A percentile compares a stretch with the other conserved stretches of the same genome.
Conservation (phyloP, 2,113 vertebrate genomes). For the Leucopsar rothschildi region DNA sequence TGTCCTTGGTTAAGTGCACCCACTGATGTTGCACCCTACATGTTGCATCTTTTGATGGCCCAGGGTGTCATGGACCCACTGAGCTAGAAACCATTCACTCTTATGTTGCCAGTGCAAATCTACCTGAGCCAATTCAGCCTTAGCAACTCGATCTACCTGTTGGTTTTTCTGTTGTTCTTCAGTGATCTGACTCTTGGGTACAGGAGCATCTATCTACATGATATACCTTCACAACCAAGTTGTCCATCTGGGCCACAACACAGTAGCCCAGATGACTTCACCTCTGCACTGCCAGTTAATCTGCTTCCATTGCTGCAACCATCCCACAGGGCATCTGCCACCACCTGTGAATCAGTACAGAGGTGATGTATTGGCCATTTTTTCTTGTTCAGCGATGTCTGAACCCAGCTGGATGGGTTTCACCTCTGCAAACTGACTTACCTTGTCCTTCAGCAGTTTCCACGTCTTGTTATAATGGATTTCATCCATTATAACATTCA, state of each 20-base stretch:
- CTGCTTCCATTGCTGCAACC: not conserved
- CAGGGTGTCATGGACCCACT: not conserved
- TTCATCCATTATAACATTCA: no score
- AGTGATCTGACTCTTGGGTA: not conserved
- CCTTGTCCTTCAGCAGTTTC: not conserved
- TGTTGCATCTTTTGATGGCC: not conserved
- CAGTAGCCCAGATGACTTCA: not conserved
- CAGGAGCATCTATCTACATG: not conserved
- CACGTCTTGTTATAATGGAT: not conserved
- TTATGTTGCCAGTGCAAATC: not conserved
- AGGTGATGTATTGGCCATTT: not conserved
- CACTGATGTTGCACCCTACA: not conserved
- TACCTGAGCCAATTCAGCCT: no score
- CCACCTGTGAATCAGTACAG: rapidly evolving
- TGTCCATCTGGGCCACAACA: not conserved
- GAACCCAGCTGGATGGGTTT: not conserved
- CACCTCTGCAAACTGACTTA: not conserved
- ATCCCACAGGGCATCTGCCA: not conserved
- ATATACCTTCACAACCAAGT: not conserved
- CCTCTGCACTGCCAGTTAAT: not conserved
- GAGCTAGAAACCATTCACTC: not conserved
- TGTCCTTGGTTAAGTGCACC: not conserved
- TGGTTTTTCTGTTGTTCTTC: not conserved
- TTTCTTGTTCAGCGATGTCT: not conserved
- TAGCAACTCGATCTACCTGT: not conserved